Evolutionary conservation across 2,888 invertebrate species (phyloP).

Genomic region (Eustalomyia histrio): DNA sequence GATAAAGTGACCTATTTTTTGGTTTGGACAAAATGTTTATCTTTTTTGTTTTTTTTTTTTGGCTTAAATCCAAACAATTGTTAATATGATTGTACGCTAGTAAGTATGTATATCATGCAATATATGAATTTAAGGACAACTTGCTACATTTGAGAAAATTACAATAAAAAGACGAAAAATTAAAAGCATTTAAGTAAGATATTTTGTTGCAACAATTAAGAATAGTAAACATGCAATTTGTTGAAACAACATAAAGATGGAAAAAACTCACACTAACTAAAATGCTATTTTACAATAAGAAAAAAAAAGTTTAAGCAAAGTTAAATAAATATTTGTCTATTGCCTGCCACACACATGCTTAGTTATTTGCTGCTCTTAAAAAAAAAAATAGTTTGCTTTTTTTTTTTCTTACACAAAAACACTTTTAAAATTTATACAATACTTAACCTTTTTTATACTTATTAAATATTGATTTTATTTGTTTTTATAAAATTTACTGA

Average conservation of each 20-base stretch:
- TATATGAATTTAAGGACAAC: constrained; percentile 54
- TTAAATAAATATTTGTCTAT: constrained; percentile 41
- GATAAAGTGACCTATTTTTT: constrained; percentile 47
- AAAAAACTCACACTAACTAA: neutral
- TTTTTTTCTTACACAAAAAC: constrained; percentile 3
- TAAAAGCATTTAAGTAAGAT: constrained; percentile 36
- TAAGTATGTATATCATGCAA: constrained; percentile 55
- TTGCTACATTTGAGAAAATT: constrained; percentile 56
- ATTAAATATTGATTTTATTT: neutral
- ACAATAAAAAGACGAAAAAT: constrained; percentile 43
- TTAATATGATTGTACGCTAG: constrained; percentile 35
- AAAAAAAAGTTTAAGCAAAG: neutral
- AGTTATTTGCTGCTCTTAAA: constrained; percentile 2
- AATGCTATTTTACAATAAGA: neutral
- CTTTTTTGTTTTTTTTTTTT: constrained; percentile 27
- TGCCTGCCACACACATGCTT: constrained; percentile 46
- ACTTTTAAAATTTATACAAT: constrained; percentile 7
- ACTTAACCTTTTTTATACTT: constrained; percentile 45
- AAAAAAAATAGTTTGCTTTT: neutral
- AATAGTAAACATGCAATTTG: constrained; percentile 65
- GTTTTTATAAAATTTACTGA: constrained; percentile 19
- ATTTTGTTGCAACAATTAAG: constrained; percentile 62
- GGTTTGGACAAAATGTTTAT: neutral
- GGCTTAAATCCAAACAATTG: constrained; percentile 52
- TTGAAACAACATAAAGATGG: constrained; percentile 49